These are phyloP conservation scores for Scaptomyza montana DNA, from an alignment of 1,140 invertebrate genomes.

Conservation along the genomic window DNA sequence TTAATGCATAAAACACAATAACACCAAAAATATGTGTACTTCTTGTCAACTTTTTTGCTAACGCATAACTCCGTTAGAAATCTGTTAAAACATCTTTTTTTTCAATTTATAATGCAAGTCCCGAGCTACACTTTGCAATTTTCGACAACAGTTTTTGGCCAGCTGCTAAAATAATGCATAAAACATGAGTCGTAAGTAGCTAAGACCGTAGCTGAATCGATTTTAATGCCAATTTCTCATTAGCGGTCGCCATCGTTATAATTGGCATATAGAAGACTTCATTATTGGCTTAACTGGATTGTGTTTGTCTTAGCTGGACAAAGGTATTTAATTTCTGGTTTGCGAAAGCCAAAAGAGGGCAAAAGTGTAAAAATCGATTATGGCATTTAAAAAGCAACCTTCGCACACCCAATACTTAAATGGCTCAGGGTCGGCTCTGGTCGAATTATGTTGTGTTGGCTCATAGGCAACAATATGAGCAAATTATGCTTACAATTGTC, in stretches of 20 bases:
- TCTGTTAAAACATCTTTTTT: too few relatives aligned
- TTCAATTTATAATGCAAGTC: not conserved
- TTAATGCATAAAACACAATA: not conserved
- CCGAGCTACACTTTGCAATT: not conserved
- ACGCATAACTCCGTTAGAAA: too few relatives aligned
- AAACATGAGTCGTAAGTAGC: constrained; percentile 51
- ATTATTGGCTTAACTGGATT: constrained; percentile 23
- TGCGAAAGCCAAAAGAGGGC: constrained; percentile 10
- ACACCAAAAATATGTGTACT: not conserved
- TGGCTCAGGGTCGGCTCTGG: constrained; percentile 54
- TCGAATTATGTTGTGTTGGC: constrained; percentile 3
- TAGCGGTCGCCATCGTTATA: constrained; percentile 43
- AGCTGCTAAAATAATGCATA: constrained; percentile 51
- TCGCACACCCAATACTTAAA: constrained; percentile 35
- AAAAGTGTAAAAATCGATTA: constrained; percentile 2
- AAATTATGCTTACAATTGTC: constrained; percentile 60
- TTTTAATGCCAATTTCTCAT: constrained; percentile 42
- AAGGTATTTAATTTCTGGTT: not conserved
- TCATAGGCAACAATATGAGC: constrained; percentile 54
- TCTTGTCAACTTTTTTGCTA: not conserved
- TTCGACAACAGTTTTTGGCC: constrained; percentile 17
- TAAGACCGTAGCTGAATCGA: constrained; percentile 29
- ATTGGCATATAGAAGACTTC: constrained; percentile 73
- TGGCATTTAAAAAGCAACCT: constrained; percentile 46
- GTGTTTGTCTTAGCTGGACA: not conserved